phyloP scores from a whole-genome alignment of 2,888 invertebrate genomes.

The Cybosia mesomella region DNA sequence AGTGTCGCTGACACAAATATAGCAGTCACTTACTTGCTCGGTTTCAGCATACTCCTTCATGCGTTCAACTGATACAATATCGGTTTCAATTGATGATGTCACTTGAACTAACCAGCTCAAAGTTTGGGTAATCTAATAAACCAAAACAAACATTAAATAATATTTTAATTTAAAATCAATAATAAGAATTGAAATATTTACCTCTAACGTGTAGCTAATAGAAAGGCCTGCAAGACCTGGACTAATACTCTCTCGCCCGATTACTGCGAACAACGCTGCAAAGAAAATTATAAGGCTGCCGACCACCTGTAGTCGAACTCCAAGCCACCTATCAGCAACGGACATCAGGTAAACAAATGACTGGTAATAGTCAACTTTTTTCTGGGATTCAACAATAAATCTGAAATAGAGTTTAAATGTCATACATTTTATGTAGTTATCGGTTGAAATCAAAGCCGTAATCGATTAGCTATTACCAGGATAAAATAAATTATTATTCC shows the following conservation, averaged over 20 bases:
- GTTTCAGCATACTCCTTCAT: constrained; percentile 98
- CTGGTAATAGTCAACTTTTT: constrained; percentile 96
- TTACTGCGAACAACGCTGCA: constrained; percentile 96
- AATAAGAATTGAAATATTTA: constrained; percentile 55
- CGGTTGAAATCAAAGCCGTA: neutral
- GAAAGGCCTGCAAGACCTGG: constrained; percentile 96
- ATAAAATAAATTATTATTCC: neutral
- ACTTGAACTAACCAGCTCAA: constrained; percentile 98
- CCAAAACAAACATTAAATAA: neutral
- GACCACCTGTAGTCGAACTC: constrained; percentile 97
- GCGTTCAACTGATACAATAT: constrained; percentile 98
- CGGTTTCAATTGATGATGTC: constrained; percentile 98
- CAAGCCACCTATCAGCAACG: constrained; percentile 98
- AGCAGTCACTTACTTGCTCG: constrained; percentile 84
- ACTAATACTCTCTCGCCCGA: constrained; percentile 90
- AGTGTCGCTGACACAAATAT: no score
- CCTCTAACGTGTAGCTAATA: constrained; percentile 95
- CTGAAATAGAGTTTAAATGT: constrained; percentile 65
- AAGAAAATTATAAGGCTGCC: constrained; percentile 98
- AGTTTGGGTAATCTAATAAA: constrained; percentile 95
- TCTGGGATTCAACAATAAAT: constrained; percentile 96
- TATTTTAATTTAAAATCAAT: neutral
- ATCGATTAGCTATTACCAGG: neutral
- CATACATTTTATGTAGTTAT: neutral
- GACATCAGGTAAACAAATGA: constrained; percentile 96